Evolutionary conservation across 2,888 invertebrate species (phyloP), one percentile per base, ranked within the genome.

Genomic region (Tinea pellionella): DNA sequence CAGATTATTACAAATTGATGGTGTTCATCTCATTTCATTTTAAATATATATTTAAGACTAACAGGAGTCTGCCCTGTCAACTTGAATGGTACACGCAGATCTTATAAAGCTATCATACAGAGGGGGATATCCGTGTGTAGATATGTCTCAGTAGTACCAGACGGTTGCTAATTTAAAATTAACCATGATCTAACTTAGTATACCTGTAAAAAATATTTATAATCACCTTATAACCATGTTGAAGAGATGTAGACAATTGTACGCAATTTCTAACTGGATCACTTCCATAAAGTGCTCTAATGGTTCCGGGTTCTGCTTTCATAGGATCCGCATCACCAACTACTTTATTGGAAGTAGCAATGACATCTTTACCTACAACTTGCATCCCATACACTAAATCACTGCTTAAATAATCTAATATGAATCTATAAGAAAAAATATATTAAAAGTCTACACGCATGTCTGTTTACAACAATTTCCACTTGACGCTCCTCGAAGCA

Each of bases 321-420:
- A 72, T 63, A 1, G 92, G 90, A 75, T 93, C 91, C 32, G 71
- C 73, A 15, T 92, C 88, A 9, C 94, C 94, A 61, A 93, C 74
- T 30, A 90, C 68, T 64, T 90, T 86, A 13, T 80, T 68, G 88
- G 91, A 92, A 57, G 78, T 80, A 15, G 80, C 69, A 4, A 94
- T 83, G 7, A 92, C 92, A 74, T 93, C 88, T 66, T 91, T 90
- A 0, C 93, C 94, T 57, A 95, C 90, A 59, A 96, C 70, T 75
- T 95, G 93, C 69, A 95, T 69, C 0, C 92, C 93, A 67, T 93
- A 80, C 0, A 94, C 88, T 12, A 92, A 89, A 13, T 93, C 93
- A 51, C 92, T 92, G 24, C 90, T 89, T 29, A 95, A 75, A 70
- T 90, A 87, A 62, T 91, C 90, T 59, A 93, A 68, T 42, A 92